Conservation (phyloP, 2,113 vertebrate species). For the Bucco capensis region DNA sequence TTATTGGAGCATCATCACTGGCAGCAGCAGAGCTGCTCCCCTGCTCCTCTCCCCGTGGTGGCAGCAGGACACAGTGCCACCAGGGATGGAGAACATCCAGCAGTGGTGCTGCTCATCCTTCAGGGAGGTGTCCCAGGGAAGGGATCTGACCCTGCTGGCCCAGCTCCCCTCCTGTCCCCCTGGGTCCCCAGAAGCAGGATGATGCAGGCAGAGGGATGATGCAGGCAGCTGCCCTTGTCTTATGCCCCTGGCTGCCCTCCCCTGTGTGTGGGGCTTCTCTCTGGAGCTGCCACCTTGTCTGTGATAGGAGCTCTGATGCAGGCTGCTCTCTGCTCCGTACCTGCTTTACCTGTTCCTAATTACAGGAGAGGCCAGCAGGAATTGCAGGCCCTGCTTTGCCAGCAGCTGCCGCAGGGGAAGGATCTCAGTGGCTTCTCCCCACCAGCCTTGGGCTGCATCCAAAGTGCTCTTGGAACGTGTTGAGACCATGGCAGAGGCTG, state of each 20-base stretch:
- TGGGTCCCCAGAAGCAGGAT: background rate
- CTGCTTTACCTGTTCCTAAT: conserved; percentile 41
- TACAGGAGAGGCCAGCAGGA: background rate
- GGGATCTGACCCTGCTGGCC: background rate
- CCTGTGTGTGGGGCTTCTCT: background rate
- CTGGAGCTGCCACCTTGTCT: accelerated
- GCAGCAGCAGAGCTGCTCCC: background rate
- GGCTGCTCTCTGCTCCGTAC: background rate
- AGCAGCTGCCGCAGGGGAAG: background rate
- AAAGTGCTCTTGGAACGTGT: accelerated
- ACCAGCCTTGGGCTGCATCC: background rate
- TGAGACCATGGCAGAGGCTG: background rate
- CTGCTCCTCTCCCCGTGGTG: accelerated
- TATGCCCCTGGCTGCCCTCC: background rate
- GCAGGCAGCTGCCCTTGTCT: conserved; percentile 13
- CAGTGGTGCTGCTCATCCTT: background rate
- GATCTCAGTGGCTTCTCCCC: background rate
- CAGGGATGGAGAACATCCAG: background rate
- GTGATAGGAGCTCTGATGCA: background rate
- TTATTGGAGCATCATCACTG: background rate
- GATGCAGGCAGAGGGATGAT: background rate
- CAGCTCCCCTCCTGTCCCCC: background rate
- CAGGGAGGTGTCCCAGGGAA: background rate
- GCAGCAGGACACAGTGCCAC: background rate
- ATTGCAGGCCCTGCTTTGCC: background rate